phyloP scores from a whole-genome alignment of 2,113 vertebrate genomes.

The Clarias macrocephalus region DNA sequence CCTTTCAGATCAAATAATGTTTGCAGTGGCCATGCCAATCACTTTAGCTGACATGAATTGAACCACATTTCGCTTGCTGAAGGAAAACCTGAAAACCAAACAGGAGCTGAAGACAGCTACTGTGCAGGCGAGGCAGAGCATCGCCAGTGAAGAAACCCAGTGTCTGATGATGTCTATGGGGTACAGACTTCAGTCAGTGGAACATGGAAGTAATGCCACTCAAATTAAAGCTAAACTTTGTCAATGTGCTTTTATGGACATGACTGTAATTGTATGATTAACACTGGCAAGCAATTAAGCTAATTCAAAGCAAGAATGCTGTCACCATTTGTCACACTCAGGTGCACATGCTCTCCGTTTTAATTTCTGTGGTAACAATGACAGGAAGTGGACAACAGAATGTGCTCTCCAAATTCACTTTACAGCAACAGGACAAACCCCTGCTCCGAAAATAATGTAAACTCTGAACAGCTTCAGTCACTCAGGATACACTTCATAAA shows the following conservation, averaged over 20 bases:
- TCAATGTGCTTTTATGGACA: neutral
- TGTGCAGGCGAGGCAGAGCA: neutral
- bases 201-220: neutral
- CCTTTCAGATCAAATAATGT: neutral
- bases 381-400: slow-evolving; percentile 26
- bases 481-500: neutral
- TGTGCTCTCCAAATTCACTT: neutral
- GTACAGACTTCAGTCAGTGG: neutral
- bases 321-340: neutral
- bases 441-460: no score
- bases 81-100: neutral
- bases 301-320: neutral
- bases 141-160: neutral
- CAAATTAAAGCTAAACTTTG: neutral
- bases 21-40: neutral
- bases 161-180: neutral
- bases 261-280: neutral
- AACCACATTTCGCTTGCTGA: neutral
- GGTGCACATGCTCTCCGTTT: neutral
- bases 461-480: neutral
- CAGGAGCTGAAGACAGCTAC: neutral
- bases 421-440: neutral
- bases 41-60: neutral
- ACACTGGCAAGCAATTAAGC: neutral
- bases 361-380: neutral